Conservation (phyloP, 1,140 invertebrate species). For the Pogonus chalceus region DNA sequence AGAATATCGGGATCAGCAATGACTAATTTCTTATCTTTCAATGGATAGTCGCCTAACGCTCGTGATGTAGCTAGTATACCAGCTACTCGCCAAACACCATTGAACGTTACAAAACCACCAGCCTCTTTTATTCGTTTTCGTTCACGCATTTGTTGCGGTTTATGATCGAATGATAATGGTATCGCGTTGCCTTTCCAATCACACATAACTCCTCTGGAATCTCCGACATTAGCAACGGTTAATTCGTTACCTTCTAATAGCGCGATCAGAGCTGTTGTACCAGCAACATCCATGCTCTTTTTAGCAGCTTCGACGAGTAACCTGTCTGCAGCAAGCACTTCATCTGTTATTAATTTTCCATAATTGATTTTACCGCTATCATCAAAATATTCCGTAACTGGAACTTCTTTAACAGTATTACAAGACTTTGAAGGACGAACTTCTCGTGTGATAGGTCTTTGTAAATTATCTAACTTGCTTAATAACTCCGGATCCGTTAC, state of each 20-base stretch:
- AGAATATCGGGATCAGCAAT: constrained; percentile 92
- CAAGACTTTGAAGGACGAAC: constrained; percentile 35
- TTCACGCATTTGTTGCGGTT: constrained; percentile 84
- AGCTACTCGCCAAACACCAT: constrained; percentile 93
- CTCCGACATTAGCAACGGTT: constrained; percentile 91
- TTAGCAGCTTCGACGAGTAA: constrained; percentile 70
- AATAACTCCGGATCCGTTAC: constrained; percentile 59
- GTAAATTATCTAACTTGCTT: constrained; percentile 51
- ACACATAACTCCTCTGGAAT: constrained; percentile 91
- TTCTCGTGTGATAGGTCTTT: constrained; percentile 52
- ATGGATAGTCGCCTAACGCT: constrained; percentile 87
- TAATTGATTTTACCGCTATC: constrained; percentile 66
- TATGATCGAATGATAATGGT: constrained; percentile 91
- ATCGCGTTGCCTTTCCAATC: constrained; percentile 80
- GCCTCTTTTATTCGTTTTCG: constrained; percentile 81
- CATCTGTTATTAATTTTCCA: constrained; percentile 70
- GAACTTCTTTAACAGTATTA: constrained; percentile 22
- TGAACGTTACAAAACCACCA: constrained; percentile 87
- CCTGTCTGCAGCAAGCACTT: constrained; percentile 72
- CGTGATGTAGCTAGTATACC: constrained; percentile 91
- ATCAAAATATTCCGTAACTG: constrained; percentile 36
- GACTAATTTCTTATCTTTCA: constrained; percentile 88
- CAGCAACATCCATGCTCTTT: constrained; percentile 74
- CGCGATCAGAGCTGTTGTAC: constrained; percentile 88
- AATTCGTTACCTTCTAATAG: constrained; percentile 69